phyloP scores from a whole-genome alignment of 2,113 vertebrate species.

The Notothenia rossii region DNA sequence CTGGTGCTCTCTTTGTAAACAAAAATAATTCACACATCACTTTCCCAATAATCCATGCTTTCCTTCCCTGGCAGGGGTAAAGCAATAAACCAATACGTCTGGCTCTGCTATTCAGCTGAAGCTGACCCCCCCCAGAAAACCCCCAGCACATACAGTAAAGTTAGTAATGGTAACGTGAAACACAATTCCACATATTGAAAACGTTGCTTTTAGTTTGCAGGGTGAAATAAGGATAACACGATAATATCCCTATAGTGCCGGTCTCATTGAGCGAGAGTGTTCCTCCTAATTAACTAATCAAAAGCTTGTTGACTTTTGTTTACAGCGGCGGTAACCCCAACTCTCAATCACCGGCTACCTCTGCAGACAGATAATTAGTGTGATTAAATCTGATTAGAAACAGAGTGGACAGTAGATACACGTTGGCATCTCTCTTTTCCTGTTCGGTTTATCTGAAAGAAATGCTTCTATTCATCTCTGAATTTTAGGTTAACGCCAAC shows the following conservation, averaged over 20 bases:
- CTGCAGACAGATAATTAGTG: slow-evolving; percentile 20
- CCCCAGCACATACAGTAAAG: not conserved
- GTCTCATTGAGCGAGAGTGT: slow-evolving; percentile 23
- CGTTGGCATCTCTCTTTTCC: slow-evolving; percentile 6
- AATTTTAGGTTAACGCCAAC: slow-evolving; percentile 8
- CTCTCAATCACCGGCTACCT: slow-evolving; percentile 17
- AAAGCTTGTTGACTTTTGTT: slow-evolving; percentile 15
- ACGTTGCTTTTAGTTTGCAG: slow-evolving; percentile 14
- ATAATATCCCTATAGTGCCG: not conserved
- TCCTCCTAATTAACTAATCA: slow-evolving; percentile 36
- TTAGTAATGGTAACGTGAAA: not conserved
- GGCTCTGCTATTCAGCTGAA: slow-evolving; percentile 9
- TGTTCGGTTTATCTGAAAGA: slow-evolving; percentile 1
- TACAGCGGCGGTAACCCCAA: not conserved
- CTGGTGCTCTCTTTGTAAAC: slow-evolving; percentile 16
- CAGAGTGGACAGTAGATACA: slow-evolving; percentile 25
- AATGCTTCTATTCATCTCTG: not conserved
- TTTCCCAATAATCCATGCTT: slow-evolving; percentile 10
- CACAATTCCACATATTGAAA: slow-evolving; percentile 31
- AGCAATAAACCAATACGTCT: slow-evolving; percentile 16
- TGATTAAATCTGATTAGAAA: slow-evolving; percentile 39
- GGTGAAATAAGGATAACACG: slow-evolving; percentile 23
- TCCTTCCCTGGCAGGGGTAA: slow-evolving; percentile 7
- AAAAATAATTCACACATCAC: not conserved
- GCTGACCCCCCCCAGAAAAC: slow-evolving; percentile 9